A percentile compares a stretch with the other conserved stretches of the same genome.
Evolutionary conservation across 1,140 invertebrate genomes (phyloP).

Genomic region (Phortica variegata): DNA sequence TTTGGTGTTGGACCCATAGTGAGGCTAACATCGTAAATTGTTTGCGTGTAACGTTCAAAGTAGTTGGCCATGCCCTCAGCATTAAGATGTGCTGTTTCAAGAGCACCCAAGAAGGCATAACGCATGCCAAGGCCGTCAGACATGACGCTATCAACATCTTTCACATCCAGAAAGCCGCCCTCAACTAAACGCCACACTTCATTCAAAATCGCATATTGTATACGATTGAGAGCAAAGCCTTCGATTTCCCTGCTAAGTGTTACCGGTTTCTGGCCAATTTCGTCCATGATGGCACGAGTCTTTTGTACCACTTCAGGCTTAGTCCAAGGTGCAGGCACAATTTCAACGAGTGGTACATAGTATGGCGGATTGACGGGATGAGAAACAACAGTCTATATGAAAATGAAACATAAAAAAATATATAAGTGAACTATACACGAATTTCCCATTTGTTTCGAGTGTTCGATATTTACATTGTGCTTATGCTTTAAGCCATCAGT

Average conservation of each 20-base stretch:
- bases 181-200: conserved; percentile 88
- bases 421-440: not conserved
- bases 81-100: conserved; percentile 94
- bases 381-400: conserved; percentile 60
- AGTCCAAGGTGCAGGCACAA: conserved; percentile 92
- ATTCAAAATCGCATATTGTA: conserved; percentile 94
- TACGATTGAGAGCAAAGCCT: conserved; percentile 91
- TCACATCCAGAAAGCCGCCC: conserved; percentile 79
- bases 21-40: conserved; percentile 74
- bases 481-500: conserved; percentile 77
- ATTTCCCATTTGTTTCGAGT: not conserved
- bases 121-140: conserved; percentile 91
- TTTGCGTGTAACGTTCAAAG: conserved; percentile 69
- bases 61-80: conserved; percentile 76
- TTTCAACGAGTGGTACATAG: conserved; percentile 90
- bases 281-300: conserved; percentile 76
- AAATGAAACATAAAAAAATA: not conserved
- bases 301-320: conserved; percentile 60
- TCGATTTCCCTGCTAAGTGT: conserved; percentile 81
- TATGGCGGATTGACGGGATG: conserved; percentile 98
- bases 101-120: conserved; percentile 91
- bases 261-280: conserved; percentile 90
- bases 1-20: conserved; percentile 75
- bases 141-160: conserved; percentile 92
- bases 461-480: conserved; percentile 59